phyloP scores from a whole-genome alignment of 2,888 invertebrate genomes.

The Gasteruption jaculator region DNA sequence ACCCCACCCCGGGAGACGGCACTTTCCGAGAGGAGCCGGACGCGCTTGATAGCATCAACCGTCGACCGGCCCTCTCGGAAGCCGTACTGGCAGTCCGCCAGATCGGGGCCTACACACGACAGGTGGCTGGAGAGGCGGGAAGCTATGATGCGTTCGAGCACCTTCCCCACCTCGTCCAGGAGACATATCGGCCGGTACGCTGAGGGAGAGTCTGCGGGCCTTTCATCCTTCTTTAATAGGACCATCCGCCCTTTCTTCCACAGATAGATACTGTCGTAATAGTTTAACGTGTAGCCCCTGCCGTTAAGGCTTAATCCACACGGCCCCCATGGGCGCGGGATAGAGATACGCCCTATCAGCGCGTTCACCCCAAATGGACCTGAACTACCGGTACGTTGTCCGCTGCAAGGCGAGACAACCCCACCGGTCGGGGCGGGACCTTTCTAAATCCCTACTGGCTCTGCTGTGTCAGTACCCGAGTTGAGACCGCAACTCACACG shows the following conservation, averaged over 20 bases:
- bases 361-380: no score
- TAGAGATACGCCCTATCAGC: no score
- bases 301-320: no score
- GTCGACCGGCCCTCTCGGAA: conserved; percentile 5
- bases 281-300: no score
- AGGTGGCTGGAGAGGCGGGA: neutral
- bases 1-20: neutral
- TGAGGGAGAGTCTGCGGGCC: neutral
- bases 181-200: conserved; percentile 8
- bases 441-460: no score
- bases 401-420: no score
- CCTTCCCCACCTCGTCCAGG: conserved; percentile 2
- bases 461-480: no score
- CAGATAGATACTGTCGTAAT: no score
- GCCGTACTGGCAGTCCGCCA: neutral
- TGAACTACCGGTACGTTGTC: no score
- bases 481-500: no score
- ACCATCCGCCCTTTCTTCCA: neutral
- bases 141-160: conserved; percentile 1
- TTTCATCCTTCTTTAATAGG: neutral
- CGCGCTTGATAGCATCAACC: neutral
- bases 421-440: no score
- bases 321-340: no score
- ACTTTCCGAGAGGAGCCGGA: neutral
- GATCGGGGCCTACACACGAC: neutral